Base-by-base conservation (phyloP, 2,888 invertebrate species). In the Caenorhabditis macrosperma region DNA sequence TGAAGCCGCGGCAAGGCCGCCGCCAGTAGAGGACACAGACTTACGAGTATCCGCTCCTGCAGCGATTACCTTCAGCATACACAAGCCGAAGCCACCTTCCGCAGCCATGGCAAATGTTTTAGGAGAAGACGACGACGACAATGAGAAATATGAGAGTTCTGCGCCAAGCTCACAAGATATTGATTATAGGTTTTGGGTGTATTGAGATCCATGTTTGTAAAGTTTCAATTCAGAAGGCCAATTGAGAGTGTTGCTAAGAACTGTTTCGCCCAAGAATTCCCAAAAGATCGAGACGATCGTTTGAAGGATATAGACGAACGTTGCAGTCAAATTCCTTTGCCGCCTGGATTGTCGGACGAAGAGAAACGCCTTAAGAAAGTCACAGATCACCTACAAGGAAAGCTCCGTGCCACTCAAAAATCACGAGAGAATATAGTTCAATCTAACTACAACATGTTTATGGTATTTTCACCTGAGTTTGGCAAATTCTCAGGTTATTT, bases 281-380 rank as follows among this genome's bases (percentile, higher is more conserved):
- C 50, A 4, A 30, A 64, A 26, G 52, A 64, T 41, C 64, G 64
- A 0, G 52, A 64, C 24, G 64, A 64, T 41, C 64, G 64, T 28
- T 41, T 15, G 30, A 50, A 38, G 48, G 68, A 68, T 24, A 60
- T 24, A 9, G 60, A 71, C 38, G 54, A 61, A 7, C 20, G 55
- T 7, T 15, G 28, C 44, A 15, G 6, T 2, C 41, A 38, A 7
- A 55, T 67, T 20, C 55, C 67, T 1, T 2, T 67, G 20, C 67
- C 67, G 12, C 44, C 26, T 6, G 2, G 3, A 17, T 22, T 44
- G 12, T 12, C 46, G 7, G 55, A 30, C 28, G 22, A 44, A n/a
- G 55, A 41, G 7, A 17, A 24, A 5, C 24, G 17, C 12, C 48
- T 5, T 12, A 52, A 22, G n/a, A 61, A 61, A 20, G 4, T 41